A percentile compares a stretch with the other conserved stretches of the same genome.
These are phyloP conservation scores for Pyrrhia umbra DNA, from an alignment of 2,888 invertebrate species.

Conservation along the genomic window DNA sequence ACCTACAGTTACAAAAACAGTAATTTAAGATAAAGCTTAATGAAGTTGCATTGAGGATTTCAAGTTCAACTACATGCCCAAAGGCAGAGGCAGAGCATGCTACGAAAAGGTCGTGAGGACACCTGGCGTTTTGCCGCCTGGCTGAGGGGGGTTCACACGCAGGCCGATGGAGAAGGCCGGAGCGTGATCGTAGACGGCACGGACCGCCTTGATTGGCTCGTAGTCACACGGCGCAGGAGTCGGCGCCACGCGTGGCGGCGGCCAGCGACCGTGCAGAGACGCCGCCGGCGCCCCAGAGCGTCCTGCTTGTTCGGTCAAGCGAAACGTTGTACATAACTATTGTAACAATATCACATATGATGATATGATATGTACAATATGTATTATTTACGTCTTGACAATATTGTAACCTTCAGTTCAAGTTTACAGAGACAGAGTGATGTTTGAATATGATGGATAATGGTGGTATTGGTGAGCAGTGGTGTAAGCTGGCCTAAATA, in stretches of 20 bases:
- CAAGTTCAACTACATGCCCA: slow-evolving; percentile 27
- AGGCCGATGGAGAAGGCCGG: slow-evolving; percentile 92
- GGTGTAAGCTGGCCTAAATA: background rate
- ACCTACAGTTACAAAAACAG: background rate
- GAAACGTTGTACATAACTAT: slow-evolving; percentile 43
- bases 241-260: slow-evolving; percentile 91
- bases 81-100: slow-evolving; percentile 48
- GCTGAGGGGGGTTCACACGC: slow-evolving; percentile 86
- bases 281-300: slow-evolving; percentile 94
- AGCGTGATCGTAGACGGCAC: slow-evolving; percentile 87
- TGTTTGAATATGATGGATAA: background rate
- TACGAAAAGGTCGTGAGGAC: slow-evolving; percentile 51
- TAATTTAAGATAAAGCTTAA: background rate
- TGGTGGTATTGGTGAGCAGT: background rate
- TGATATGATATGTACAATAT: slow-evolving; percentile 8
- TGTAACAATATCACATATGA: background rate
- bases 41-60: background rate
- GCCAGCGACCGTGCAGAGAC: slow-evolving; percentile 95
- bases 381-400: background rate
- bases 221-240: slow-evolving; percentile 98
- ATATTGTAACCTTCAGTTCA: background rate
- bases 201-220: slow-evolving; percentile 93
- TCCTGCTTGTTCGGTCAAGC: slow-evolving; percentile 71
- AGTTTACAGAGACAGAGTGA: background rate
- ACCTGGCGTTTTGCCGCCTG: slow-evolving; percentile 90